phyloP scores from a whole-genome alignment of 1,140 invertebrate species.

The Ips nitidus region DNA sequence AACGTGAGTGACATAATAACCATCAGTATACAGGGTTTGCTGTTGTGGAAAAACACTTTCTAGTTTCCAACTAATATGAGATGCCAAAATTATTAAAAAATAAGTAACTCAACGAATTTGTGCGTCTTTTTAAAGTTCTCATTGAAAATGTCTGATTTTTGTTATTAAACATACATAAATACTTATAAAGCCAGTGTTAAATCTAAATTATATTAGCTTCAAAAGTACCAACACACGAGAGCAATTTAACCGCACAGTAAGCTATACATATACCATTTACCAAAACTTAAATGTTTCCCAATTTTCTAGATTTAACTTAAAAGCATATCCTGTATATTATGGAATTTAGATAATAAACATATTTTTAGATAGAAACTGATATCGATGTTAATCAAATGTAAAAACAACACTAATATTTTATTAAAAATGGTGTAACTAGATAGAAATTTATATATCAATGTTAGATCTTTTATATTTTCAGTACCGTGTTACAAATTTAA shows the following conservation, averaged over 20 bases:
- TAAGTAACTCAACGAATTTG: too few species aligned
- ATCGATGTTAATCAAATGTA: conserved; percentile 18
- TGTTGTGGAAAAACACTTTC: not conserved
- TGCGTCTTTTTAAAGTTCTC: too few species aligned
- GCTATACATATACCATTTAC: too few species aligned
- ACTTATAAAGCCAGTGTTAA: too few species aligned
- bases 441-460: conserved; percentile 7
- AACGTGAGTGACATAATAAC: not conserved
- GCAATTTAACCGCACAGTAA: too few species aligned
- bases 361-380: conserved; percentile 19
- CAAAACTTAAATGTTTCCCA: too few species aligned
- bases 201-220: too few species aligned
- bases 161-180: too few species aligned
- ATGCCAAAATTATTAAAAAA: too few species aligned
- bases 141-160: too few species aligned
- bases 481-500: not conserved
- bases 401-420: conserved; percentile 19
- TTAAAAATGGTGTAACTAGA: conserved; percentile 8
- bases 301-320: not conserved
- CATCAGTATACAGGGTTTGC: conserved; percentile 1
- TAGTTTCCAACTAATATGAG: too few species aligned
- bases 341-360: conserved; percentile 9
- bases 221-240: too few species aligned
- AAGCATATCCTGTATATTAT: conserved; percentile 6
- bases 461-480: conserved; percentile 21